Evolutionary conservation across 2,113 vertebrate genomes (phyloP).

Genomic region (Myrmecophaga tridactyla): DNA sequence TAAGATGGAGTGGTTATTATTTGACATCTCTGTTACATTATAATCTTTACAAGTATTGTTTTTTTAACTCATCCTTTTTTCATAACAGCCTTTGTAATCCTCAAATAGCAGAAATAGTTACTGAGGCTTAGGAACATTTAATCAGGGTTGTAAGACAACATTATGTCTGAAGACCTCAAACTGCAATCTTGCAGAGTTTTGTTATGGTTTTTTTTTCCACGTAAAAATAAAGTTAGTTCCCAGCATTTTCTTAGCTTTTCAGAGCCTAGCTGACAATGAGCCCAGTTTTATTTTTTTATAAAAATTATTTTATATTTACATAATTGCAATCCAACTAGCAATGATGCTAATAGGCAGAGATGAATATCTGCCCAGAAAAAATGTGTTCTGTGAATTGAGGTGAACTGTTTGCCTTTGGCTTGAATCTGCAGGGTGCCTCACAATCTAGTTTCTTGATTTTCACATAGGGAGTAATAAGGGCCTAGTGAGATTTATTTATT

Average conservation of each 20-base stretch:
- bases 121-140: background rate
- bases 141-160: background rate
- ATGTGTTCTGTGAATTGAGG: background rate
- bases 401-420: background rate
- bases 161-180: background rate
- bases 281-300: slow-evolving; percentile 30
- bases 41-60: background rate
- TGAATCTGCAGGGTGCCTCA: background rate
- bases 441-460: background rate
- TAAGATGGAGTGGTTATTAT: background rate
- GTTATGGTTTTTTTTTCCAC: background rate
- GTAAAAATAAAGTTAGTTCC: slow-evolving; percentile 4
- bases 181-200: background rate
- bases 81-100: background rate
- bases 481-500: background rate
- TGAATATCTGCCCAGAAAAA: background rate
- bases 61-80: background rate
- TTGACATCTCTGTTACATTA: background rate
- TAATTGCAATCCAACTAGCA: background rate
- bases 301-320: slow-evolving; percentile 55
- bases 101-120: slow-evolving; percentile 12
- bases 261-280: background rate
- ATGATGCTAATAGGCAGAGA: slow-evolving; percentile 33
- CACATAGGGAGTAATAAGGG: background rate
- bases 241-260: background rate